Base-by-base conservation (phyloP, 2,888 invertebrate species). In the Sinotaia quadrata region DNA sequence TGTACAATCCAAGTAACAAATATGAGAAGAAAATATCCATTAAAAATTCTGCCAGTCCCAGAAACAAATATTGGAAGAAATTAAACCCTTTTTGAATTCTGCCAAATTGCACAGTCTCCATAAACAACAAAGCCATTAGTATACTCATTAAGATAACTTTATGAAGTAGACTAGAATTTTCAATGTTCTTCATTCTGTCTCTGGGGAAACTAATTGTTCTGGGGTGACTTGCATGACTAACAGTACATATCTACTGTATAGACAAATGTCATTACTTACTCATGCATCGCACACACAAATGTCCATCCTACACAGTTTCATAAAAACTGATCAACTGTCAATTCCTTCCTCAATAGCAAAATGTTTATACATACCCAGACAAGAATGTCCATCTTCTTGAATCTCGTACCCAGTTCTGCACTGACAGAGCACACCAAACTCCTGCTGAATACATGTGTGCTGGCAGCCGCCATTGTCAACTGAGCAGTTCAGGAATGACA, bases 321-420 rank as follows among this genome's bases (percentile, higher is more conserved):
- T 29, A 15, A 31, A 29, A 59, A 49, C 41, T 34, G 10, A 62
- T 51, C 62, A 51, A 44, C 37, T 15, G 12, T 41, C 12, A 41
- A n/a, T n/a, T n/a, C n/a, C 24, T 54, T n/a, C 34, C 34, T 12
- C 36, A 36, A 7, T 34, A 10, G 37, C 34, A 18, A 12, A 61
- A 12, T 18, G 34, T 36, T 36, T 10, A n/a, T 18, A 78, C 80
- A 61, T 69, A 82, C 82, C 69, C 21, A 60, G 67, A 68, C 83
- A 83, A 2, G 71, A 68, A 24, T 56, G 47, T 3, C 78, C 78
- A 67, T 83, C 76, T 4, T 74, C 59, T 7, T 61, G 69, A 10
- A 84, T 73, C 49, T 59, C 62, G 52, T 73, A 79, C 2, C 76
- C 80, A 5, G 59, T 21, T 10, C 71, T 71, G 71, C 82, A 84